A percentile compares a stretch with the other conserved stretches of the same genome.
These are phyloP conservation scores for Drosophila paramelanica DNA, from an alignment of 2,888 invertebrate genomes.

Conservation along the genomic window DNA sequence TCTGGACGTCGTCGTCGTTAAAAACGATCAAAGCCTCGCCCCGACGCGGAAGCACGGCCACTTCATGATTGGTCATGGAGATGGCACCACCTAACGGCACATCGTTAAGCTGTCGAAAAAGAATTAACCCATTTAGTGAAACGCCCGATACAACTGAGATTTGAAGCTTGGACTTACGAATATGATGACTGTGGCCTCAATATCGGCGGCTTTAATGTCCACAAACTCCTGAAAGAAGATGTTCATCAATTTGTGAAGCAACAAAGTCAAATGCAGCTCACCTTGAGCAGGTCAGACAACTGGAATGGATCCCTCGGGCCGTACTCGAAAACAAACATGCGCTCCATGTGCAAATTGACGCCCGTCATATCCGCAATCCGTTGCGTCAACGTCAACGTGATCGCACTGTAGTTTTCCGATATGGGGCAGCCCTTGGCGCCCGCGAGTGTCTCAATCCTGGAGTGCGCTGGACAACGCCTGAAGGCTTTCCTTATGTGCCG, in stretches of 20 bases:
- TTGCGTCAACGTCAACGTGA: constrained; percentile 3
- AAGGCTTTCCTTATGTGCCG: constrained; percentile 30
- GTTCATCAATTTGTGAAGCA: not conserved
- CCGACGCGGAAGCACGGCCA: constrained; percentile 29
- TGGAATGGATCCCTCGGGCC: constrained; percentile 13
- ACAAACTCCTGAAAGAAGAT: constrained; percentile 17
- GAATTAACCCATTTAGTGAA: not conserved
- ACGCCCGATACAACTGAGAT: no score
- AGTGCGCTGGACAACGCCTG: constrained; percentile 13
- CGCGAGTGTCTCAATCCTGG: not conserved
- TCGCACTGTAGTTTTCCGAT: constrained; percentile 13
- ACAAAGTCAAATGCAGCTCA: not conserved
- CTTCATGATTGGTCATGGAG: not conserved
- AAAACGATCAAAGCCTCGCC: constrained; percentile 48
- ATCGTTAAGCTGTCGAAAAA: constrained; percentile 39
- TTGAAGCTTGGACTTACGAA: constrained; percentile 43
- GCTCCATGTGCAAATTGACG: not conserved
- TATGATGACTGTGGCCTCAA: constrained; percentile 36
- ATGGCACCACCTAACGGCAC: constrained; percentile 46
- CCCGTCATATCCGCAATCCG: constrained; percentile 54
- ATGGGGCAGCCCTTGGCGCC: constrained; percentile 43
- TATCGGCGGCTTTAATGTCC: not conserved
- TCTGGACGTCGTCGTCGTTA: constrained; percentile 17
- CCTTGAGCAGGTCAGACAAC: constrained; percentile 23
- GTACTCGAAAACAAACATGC: constrained; percentile 36